phyloP scores from a whole-genome alignment of 2,113 vertebrate genomes.

The Rhabdornis inornatus region DNA sequence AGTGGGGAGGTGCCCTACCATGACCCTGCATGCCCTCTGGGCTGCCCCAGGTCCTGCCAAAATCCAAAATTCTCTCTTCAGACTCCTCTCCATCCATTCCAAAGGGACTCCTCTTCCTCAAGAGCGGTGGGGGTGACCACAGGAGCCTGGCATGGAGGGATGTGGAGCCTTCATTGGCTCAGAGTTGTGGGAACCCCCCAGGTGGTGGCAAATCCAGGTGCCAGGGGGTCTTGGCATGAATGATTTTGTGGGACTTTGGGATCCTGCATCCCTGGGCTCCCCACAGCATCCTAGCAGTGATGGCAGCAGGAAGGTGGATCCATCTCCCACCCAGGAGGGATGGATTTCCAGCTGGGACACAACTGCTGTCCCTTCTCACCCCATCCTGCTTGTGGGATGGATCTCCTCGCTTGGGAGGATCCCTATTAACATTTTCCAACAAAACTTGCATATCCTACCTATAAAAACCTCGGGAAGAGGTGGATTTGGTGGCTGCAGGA shows the following conservation, averaged over 20 bases:
- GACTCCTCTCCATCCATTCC: not conserved
- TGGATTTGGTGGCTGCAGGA: fast-evolving
- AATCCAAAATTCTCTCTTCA: not conserved
- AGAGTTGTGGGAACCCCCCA: fast-evolving
- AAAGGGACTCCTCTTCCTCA: fast-evolving
- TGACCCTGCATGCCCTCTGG: not conserved
- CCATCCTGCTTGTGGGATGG: fast-evolving
- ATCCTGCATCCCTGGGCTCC: not conserved
- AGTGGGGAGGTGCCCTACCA: not conserved
- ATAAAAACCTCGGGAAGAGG: not conserved
- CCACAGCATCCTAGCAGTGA: fast-evolving
- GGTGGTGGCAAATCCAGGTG: not conserved
- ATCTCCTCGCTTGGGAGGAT: not conserved
- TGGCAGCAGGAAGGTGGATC: not conserved
- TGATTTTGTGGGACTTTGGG: fast-evolving
- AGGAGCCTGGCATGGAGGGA: fast-evolving
- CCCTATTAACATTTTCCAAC: not conserved
- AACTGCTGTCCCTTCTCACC: not conserved
- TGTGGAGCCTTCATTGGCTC: not conserved
- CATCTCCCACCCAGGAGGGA: not conserved
- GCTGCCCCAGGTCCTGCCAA: not conserved
- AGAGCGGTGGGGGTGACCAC: fast-evolving
- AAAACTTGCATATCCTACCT: not conserved
- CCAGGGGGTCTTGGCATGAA: not conserved
- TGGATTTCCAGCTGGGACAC: not conserved